A percentile compares a stretch with the other conserved stretches of the same genome.
phyloP scores from a whole-genome alignment of 1,140 invertebrate species.

The Oedothorax gibbosus region DNA sequence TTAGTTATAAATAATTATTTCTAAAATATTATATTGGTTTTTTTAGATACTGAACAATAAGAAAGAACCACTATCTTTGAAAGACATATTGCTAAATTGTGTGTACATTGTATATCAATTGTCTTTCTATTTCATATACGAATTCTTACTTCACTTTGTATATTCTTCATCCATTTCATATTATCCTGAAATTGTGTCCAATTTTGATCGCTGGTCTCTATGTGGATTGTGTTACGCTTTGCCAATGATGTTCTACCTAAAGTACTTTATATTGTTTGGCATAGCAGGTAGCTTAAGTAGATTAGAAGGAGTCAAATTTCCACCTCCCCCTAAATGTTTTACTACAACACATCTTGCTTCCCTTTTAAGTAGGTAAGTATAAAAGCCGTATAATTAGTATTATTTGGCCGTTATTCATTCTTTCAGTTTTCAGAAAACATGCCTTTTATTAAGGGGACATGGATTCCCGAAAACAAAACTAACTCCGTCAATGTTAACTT shows the following conservation, averaged over 20 bases:
- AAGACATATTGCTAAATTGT: neutral
- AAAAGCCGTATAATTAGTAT: neutral
- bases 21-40: too few species aligned
- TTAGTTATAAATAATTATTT: neutral
- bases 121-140: conserved; percentile 58
- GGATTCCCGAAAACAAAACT: too few species aligned
- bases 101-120: conserved; percentile 9
- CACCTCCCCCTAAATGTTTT: conserved; percentile 63
- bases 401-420: neutral
- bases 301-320: conserved; percentile 58
- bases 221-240: conserved; percentile 63
- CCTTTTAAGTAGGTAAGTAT: conserved; percentile 58
- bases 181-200: conserved; percentile 41
- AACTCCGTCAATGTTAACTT: too few species aligned
- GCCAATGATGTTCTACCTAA: conserved; percentile 62
- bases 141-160: conserved; percentile 61
- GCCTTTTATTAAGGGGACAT: neutral
- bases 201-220: conserved; percentile 59
- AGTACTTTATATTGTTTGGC: conserved; percentile 63
- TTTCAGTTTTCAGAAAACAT: too few species aligned
- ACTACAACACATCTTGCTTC: conserved; percentile 54
- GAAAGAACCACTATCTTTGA: neutral
- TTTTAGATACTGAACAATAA: neutral
- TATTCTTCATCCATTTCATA: conserved; percentile 61
- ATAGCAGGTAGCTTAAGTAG: conserved; percentile 39